Evolutionary conservation across 92 coral and sea anemone genomes (phyloP), one percentile per base, ranked within the genome.

Genomic region (Porites evermanni): DNA sequence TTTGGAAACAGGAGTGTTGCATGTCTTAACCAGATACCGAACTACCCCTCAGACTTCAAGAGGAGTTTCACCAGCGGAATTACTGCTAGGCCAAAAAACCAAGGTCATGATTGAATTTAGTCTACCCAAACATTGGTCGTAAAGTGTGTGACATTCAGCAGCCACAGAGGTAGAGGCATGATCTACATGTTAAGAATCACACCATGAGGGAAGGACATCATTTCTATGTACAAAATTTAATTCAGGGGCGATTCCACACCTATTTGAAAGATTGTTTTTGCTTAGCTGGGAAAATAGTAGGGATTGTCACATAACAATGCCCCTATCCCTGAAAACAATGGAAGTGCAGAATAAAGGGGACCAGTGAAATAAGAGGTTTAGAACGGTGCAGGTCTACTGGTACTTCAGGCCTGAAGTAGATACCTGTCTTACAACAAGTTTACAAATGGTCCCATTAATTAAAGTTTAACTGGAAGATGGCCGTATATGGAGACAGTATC

Each of bases 361-460:
- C n/a, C n/a, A n/a, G n/a, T n/a, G n/a, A n/a, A n/a, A n/a, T n/a
- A n/a, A n/a, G n/a, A n/a, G n/a, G n/a, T n/a, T n/a, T n/a, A n/a
- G n/a, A n/a, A n/a, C n/a, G n/a, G n/a, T n/a, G n/a, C n/a, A n/a
- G n/a, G n/a, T n/a, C n/a, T n/a, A n/a, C n/a, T n/a, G n/a, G n/a
- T n/a, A n/a, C n/a, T n/a, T n/a, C n/a, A 74, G 93, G 90, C 26
- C 79, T 87, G 70, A 90, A 91, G 72, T 91, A 91, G 89, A 71
- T 88, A 1, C 58, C 70, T 38, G 94, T 84, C 14, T 69, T 59
- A 9, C 76, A 87, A 29, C 64, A 26, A 50, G 18, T 72, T 72
- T 84, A n/a, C 85, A 26, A 91, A 89, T 4, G 95, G 90, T 51
- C 92, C 95, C 65, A 79, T 79, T 9, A 12, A 75, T 54, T 12